Base-by-base conservation (phyloP, 2,113 vertebrate species). In the Martes martes region DNA sequence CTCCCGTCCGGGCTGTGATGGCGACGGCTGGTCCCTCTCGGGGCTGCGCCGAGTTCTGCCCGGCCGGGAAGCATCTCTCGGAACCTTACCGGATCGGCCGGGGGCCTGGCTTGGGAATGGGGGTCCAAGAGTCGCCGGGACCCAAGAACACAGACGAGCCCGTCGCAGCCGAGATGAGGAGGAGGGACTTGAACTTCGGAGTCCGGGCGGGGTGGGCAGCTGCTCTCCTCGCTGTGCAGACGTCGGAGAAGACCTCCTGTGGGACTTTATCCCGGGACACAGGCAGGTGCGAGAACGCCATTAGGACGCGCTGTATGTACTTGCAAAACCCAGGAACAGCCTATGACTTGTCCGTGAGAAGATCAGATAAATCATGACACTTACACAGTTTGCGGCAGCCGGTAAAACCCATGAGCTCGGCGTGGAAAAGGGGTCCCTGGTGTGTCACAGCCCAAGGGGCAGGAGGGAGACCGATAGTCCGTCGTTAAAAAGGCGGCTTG, bases 301-400 rank as follows among this genome's bases (percentile, higher is more conserved):
- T 26, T 11, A 47, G 1, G 4, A 31, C 39, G 11, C 33, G 33
- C 92, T 26, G 45, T 3, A 16, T 2, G 1, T 11, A 31, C 74
- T 15, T 10, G 23, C 82, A 2, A 15, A 19, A 24, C 18, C 7
- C 21, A 26, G 11, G 26, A 23, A 50, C 16, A 4, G 11, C 7
- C 0, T 28, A 4, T 2, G 33, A 16, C 21, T 1, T 1, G 2
- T 8, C 18, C 0, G 0, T 4, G 9, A 11, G 33, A 65, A 65
- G 31, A 2, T 2, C 1, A 1, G 23, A 13, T 31, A 63, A 91
- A 7, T 8, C 15, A 6, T 2, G 45, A 16, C 28, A 7, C 24
- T 26, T 4, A 28, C 5, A 14, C 71, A 7, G 59, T 0, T 14
- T 3, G 6, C 31, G 8, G 6, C 69, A 24, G 1, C 2, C 3